These are phyloP conservation scores for Alectoris magna DNA, from an alignment of 2,797 vertebrate species.

Conservation along the genomic window DNA sequence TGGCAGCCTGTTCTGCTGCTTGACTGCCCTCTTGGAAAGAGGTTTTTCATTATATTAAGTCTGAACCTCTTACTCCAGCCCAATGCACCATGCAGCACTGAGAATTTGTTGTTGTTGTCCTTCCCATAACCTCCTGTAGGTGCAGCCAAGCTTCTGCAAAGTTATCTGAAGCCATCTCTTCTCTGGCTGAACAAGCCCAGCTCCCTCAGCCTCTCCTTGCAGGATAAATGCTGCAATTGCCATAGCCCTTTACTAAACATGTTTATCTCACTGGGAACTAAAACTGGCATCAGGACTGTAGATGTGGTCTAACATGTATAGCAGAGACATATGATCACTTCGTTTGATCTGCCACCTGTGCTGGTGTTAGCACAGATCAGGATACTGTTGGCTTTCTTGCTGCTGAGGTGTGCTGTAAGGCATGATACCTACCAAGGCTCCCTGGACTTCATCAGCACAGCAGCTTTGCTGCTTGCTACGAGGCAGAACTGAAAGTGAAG, in stretches of 20 bases:
- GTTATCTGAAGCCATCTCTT: not conserved
- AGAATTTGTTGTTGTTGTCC: not conserved
- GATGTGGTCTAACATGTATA: not conserved
- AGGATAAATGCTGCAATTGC: not conserved
- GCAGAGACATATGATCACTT: not conserved
- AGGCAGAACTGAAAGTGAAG: not conserved
- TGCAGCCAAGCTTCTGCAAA: not conserved
- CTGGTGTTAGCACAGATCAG: not conserved
- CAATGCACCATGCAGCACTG: accelerated
- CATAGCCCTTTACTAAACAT: not conserved
- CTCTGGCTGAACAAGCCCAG: not conserved
- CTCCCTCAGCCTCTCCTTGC: not conserved
- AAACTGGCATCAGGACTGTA: not conserved
- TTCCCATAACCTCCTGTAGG: not conserved
- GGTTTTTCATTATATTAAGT: not conserved
- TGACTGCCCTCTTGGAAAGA: not conserved
- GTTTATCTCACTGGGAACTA: not conserved
- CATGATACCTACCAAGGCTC: not conserved
- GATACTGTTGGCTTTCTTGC: not conserved
- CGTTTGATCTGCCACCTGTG: not conserved
- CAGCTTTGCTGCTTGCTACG: not conserved
- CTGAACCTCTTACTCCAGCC: not conserved
- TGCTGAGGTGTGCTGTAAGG: not conserved
- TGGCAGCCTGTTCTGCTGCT: not conserved
- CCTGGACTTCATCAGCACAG: not conserved